Percentiles rank a stretch among this genome's conserved stretches.
phyloP scores from a whole-genome alignment of 2,113 vertebrate genomes.

The Epinephelus moara region DNA sequence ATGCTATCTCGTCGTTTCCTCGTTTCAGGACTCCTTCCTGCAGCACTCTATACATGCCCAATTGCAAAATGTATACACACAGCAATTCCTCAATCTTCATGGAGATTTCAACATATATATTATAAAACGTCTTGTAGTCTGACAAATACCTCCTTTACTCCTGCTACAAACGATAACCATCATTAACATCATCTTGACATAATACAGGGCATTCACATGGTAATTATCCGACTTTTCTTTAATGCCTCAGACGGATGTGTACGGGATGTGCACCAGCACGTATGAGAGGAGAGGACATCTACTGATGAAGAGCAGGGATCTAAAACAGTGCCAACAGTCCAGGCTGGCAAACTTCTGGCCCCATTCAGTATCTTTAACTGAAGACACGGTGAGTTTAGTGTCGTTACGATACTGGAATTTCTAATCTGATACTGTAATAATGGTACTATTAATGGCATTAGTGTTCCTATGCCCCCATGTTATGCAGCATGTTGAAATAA shows the following conservation, averaged over 20 bases:
- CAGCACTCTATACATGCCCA: neutral
- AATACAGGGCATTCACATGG: neutral
- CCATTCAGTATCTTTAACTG: constrained; percentile 81
- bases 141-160: neutral
- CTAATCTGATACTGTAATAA: too few species aligned
- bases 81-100: neutral
- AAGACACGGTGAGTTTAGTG: constrained; percentile 77
- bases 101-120: neutral
- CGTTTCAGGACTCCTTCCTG: too few species aligned
- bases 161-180: neutral
- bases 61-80: neutral
- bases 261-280: constrained; percentile 86
- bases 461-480: too few species aligned
- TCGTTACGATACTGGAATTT: too few species aligned
- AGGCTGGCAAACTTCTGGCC: constrained; percentile 80
- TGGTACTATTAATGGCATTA: too few species aligned
- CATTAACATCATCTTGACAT: neutral
- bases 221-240: constrained; percentile 28
- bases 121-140: neutral
- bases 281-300: constrained; percentile 82
- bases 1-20: too few species aligned
- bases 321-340: constrained; percentile 84
- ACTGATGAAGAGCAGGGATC: constrained; percentile 85
- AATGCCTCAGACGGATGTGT: constrained; percentile 85
- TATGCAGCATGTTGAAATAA: too few species aligned